Evolutionary conservation across 2,888 invertebrate genomes (phyloP).

Genomic region (Gari tellinella): DNA sequence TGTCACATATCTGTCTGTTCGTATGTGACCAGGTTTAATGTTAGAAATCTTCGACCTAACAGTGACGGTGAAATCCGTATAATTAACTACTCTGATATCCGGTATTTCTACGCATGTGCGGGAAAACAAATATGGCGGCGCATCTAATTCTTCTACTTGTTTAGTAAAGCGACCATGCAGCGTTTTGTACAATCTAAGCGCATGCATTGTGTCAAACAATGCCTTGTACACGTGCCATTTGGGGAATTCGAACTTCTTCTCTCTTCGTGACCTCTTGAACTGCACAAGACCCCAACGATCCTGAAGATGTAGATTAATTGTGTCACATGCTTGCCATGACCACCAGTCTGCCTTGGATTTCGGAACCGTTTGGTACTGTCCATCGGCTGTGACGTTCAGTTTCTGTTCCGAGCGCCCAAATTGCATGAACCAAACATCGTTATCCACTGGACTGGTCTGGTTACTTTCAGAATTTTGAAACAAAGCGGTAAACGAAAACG

Average conservation of each 20-base stretch:
- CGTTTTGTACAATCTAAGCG: slow-evolving; percentile 50
- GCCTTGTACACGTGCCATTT: slow-evolving; percentile 66
- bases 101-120: slow-evolving; percentile 49
- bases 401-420: slow-evolving; percentile 50
- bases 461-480: slow-evolving; percentile 23
- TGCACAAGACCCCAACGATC: slow-evolving; percentile 73
- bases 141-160: slow-evolving; percentile 44
- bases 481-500: slow-evolving; percentile 31
- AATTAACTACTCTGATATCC: slow-evolving; percentile 25
- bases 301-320: slow-evolving; percentile 52
- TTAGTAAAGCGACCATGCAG: slow-evolving; percentile 31
- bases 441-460: slow-evolving; percentile 19
- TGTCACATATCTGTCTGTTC: slow-evolving; percentile 52
- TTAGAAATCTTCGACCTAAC: slow-evolving; percentile 28
- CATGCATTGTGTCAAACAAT: slow-evolving; percentile 65
- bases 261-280: slow-evolving; percentile 53
- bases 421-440: slow-evolving; percentile 55
- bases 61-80: slow-evolving; percentile 31
- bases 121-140: slow-evolving; percentile 54
- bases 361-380: slow-evolving; percentile 22
- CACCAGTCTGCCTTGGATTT: slow-evolving; percentile 44
- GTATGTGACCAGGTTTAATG: slow-evolving; percentile 38
- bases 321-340: slow-evolving; percentile 59
- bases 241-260: slow-evolving; percentile 45
- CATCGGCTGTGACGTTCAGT: slow-evolving; percentile 28